Percentiles rank a stretch among this genome's conserved stretches.
phyloP scores from a whole-genome alignment of 1,140 invertebrate genomes.

The Bombus polaris region DNA sequence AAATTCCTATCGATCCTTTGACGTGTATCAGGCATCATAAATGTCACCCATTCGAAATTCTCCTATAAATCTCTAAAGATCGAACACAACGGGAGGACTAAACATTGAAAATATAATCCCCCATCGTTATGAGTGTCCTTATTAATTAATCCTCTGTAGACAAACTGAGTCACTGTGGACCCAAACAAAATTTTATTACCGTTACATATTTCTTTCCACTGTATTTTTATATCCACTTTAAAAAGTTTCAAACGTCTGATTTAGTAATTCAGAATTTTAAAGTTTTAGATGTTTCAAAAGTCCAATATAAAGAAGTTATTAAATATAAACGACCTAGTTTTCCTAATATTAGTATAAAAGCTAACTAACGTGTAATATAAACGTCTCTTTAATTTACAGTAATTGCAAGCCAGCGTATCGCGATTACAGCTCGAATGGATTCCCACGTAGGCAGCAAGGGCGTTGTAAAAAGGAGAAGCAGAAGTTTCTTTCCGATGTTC shows the following conservation, averaged over 20 bases:
- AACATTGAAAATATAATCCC: background rate
- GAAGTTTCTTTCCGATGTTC: background rate
- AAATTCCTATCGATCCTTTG: conserved; percentile 1
- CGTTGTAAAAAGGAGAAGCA: background rate
- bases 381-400: background rate
- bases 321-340: background rate
- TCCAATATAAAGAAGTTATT: background rate
- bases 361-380: background rate
- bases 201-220: too few species aligned
- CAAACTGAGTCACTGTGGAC: too few species aligned
- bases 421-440: background rate
- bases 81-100: background rate
- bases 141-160: background rate
- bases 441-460: background rate
- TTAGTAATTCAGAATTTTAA: too few species aligned
- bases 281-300: too few species aligned
- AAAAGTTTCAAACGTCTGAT: too few species aligned
- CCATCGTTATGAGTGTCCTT: background rate
- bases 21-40: background rate
- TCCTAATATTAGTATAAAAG: too few species aligned
- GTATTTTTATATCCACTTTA: too few species aligned
- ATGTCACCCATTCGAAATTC: background rate
- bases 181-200: too few species aligned
- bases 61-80: background rate
- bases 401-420: background rate